Evolutionary conservation across 1,140 invertebrate genomes (phyloP).

Genomic region (Lasaia peninsularis): DNA sequence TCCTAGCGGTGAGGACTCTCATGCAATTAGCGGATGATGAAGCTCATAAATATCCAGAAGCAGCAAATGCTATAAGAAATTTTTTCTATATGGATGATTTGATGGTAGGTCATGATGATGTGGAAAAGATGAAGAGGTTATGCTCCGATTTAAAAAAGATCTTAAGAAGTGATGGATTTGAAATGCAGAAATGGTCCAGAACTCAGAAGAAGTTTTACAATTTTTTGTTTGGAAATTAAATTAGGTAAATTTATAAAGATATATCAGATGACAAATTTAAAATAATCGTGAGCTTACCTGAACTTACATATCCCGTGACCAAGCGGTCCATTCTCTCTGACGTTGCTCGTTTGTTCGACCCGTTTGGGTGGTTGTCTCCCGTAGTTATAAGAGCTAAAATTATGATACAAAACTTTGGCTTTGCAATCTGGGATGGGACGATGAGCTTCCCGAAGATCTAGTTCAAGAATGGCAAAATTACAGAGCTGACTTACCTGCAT

Average conservation of each 20-base stretch:
- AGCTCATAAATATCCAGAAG: slow-evolving; percentile 22
- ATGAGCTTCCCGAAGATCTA: slow-evolving; percentile 27
- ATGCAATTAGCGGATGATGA: slow-evolving; percentile 41
- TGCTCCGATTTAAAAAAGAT: slow-evolving; percentile 18
- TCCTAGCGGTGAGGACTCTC: slow-evolving; percentile 42
- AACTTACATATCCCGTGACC: slow-evolving; percentile 25
- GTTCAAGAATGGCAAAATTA: slow-evolving; percentile 31
- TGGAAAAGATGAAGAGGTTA: slow-evolving; percentile 23
- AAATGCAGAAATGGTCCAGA: slow-evolving; percentile 57
- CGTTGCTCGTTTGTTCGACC: slow-evolving; percentile 47
- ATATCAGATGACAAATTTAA: slow-evolving; percentile 31
- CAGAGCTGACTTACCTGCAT: slow-evolving; percentile 24
- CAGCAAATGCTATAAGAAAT: slow-evolving; percentile 24
- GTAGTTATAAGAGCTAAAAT: slow-evolving; percentile 49
- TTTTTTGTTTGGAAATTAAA: slow-evolving; percentile 27
- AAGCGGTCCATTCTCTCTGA: slow-evolving; percentile 46
- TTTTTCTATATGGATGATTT: slow-evolving; percentile 52
- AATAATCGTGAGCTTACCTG: slow-evolving; percentile 30
- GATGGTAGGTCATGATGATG: slow-evolving; percentile 31
- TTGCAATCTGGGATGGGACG: slow-evolving; percentile 47
- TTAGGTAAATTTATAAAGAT: slow-evolving; percentile 31
- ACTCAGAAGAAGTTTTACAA: slow-evolving; percentile 29
- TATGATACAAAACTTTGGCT: slow-evolving; percentile 54
- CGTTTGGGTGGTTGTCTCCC: slow-evolving; percentile 50
- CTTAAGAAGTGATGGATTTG: slow-evolving; percentile 43